Base-by-base conservation (phyloP, 2,113 vertebrate genomes). In the Excalfactoria chinensis region DNA sequence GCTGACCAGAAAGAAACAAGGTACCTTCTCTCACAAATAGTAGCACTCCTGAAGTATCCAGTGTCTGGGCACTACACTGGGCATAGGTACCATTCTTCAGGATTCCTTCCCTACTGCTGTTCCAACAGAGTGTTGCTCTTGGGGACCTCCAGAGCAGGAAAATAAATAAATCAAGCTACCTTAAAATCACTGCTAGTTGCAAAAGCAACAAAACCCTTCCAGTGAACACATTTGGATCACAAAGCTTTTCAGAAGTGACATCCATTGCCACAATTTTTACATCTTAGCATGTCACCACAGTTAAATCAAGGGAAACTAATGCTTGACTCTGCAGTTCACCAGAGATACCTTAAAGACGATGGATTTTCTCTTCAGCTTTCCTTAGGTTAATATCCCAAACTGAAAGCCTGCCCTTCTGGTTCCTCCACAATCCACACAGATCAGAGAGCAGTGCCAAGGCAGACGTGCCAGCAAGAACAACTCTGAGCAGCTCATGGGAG, bases 401-500 rank as follows among this genome's bases (percentile, higher is more conserved):
- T 0, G 2, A 81, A 81, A 96, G 72, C 77, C 0, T 7, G 48
- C 75, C 82, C 88, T 96, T 91, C 72, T 97, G 88, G 48, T 81
- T 96, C 51, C 51, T 95, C 72, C 56, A 13, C 92, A 93, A 95
- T 74, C 76, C 78, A 88, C 1, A 3, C 82, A 92, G 77, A 88
- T 89, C 78, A 92, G 81, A 88, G 89, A 92, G 73, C 43, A 83
- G 92, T 84, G 84, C 64, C 0, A 12, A 90, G 67, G 91, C 68
- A 96, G 55, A 69, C 4, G 9, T 95, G 56, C 92, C 88, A 84
- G 69, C 7, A 5, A 94, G 66, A 89, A 28, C 46, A 86, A 86
- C 81, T 95, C 86, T 35, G 59, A 95, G 88, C 73, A 91, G 80
- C 91, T 96, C 87, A 85, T 26, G 49, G 66, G 75, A 94, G 83